Percentiles rank a stretch among this genome's conserved stretches.
phyloP scores from a whole-genome alignment of 2,113 vertebrate genomes.

The Megaleporinus macrocephalus region DNA sequence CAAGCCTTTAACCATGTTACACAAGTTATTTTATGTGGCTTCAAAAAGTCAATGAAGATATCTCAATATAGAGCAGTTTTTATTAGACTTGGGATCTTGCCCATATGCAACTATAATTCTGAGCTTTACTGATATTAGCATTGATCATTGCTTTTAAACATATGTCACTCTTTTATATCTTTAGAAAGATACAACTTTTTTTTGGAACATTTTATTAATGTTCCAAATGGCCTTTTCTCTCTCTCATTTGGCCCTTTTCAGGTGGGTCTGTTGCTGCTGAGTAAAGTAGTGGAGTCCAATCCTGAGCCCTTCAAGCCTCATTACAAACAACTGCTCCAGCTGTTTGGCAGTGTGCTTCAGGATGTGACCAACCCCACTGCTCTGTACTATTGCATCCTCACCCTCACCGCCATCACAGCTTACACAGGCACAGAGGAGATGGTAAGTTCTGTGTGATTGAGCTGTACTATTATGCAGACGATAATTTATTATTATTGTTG shows the following conservation, averaged over 20 bases:
- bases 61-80: too few relatives aligned
- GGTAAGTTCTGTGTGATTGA: conserved; percentile 70
- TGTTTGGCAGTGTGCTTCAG: conserved; percentile 78
- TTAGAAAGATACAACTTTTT: too few relatives aligned
- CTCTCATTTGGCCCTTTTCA: conserved; percentile 59
- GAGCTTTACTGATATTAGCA: too few relatives aligned
- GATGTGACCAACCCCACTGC: conserved; percentile 76
- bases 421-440: conserved; percentile 79
- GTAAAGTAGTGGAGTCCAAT: conserved; percentile 82
- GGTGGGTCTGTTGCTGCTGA: conserved; percentile 85
- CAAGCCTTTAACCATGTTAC: not conserved
- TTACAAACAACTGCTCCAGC: conserved; percentile 80
- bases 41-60: too few relatives aligned
- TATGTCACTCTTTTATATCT: too few relatives aligned
- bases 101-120: too few relatives aligned
- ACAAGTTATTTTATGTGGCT: too few relatives aligned
- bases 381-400: conserved; percentile 84
- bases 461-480: too few relatives aligned
- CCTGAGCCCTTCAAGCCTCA: conserved; percentile 82
- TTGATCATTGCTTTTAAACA: too few relatives aligned
- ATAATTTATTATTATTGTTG: not conserved
- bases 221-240: too few relatives aligned
- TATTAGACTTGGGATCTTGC: too few relatives aligned
- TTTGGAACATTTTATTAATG: not conserved
- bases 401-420: conserved; percentile 76